Evolutionary conservation across 1,140 invertebrate species (phyloP).

Genomic region (Saccostrea glomerata): DNA sequence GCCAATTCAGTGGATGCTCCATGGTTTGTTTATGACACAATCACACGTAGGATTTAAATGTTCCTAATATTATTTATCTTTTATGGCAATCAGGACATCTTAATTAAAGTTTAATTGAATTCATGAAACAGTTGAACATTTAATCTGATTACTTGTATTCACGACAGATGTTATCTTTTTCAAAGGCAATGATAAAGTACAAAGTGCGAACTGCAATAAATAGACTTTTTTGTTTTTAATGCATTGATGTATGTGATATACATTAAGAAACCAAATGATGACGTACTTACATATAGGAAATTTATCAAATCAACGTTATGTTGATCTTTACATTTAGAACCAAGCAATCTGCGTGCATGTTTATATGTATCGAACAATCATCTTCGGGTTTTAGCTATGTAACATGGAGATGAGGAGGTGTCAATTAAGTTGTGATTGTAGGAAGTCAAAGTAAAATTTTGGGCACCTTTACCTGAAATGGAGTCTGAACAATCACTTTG

Average conservation of each 20-base stretch:
- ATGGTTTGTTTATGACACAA: background rate
- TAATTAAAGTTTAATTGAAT: conserved; percentile 21
- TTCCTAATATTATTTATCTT: background rate
- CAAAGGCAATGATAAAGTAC: background rate
- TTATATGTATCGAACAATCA: too few relatives aligned
- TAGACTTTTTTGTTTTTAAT: background rate
- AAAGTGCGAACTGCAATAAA: background rate
- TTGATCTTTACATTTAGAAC: too few relatives aligned
- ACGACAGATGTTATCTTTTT: background rate
- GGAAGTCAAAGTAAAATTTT: too few relatives aligned
- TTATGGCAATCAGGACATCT: background rate
- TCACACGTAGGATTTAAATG: conserved; percentile 11
- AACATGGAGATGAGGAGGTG: too few relatives aligned
- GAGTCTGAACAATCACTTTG: too few relatives aligned
- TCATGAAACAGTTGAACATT: conserved; percentile 21
- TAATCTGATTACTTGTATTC: background rate
- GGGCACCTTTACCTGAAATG: too few relatives aligned
- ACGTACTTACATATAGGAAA: too few relatives aligned
- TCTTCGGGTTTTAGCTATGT: too few relatives aligned
- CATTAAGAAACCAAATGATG: background rate
- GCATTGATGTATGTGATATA: background rate
- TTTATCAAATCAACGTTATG: too few relatives aligned
- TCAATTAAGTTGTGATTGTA: too few relatives aligned
- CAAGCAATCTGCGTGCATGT: too few relatives aligned
- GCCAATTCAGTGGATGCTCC: background rate